Conservation (phyloP, 2,113 vertebrate genomes). For the Beaufortia kweichowensis region DNA sequence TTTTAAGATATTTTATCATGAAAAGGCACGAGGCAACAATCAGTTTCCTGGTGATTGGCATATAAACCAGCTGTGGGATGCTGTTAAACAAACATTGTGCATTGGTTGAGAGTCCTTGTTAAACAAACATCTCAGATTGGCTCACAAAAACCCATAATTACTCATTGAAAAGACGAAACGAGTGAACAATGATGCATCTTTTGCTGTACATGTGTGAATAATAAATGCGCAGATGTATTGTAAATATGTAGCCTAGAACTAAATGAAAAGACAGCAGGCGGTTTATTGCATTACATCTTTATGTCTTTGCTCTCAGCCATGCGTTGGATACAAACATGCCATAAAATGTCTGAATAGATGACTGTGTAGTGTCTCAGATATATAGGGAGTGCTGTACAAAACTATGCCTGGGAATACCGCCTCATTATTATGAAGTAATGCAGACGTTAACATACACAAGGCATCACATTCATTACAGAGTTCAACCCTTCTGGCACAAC, state of each 20-base stretch:
- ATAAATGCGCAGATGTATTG: conserved; percentile 49
- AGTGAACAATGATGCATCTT: conserved; percentile 41
- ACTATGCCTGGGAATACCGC: conserved; percentile 1
- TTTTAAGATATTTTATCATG: background rate
- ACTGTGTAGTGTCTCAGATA: conserved; percentile 34
- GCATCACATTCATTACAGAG: background rate
- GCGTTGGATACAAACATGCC: conserved; percentile 19
- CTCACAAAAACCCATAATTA: conserved; percentile 49
- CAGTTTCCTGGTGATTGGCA: background rate
- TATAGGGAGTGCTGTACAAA: background rate
- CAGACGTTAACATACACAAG: background rate
- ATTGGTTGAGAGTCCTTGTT: conserved; percentile 42
- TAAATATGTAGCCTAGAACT: conserved; percentile 48
- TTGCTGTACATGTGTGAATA: conserved; percentile 46
- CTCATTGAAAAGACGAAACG: conserved; percentile 40
- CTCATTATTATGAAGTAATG: background rate
- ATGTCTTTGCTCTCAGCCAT: conserved; percentile 37
- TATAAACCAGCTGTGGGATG: conserved; percentile 4
- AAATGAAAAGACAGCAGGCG: conserved; percentile 45
- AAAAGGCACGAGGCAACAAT: conserved; percentile 7
- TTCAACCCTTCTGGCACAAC: background rate
- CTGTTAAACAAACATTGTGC: conserved; percentile 37
- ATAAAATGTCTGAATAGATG: conserved; percentile 28
- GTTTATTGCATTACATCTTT: conserved; percentile 44
- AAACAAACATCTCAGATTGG: conserved; percentile 48